phyloP scores from a whole-genome alignment of 2,113 vertebrate species.

The Paedocypris sp. region DNA sequence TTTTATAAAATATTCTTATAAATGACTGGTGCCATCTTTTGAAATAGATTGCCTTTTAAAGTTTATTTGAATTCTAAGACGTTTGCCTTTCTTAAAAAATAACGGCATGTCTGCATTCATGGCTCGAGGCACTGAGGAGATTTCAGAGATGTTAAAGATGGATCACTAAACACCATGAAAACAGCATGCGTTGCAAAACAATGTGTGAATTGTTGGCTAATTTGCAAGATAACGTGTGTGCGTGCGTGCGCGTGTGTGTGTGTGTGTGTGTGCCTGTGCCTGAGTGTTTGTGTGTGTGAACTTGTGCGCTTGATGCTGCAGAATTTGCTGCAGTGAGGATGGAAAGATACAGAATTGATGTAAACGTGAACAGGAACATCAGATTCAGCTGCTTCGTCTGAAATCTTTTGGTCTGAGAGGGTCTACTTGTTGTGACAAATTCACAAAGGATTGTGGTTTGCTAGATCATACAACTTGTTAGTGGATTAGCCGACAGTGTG shows the following conservation, averaged over 20 bases:
- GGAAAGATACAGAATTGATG: conserved; percentile 15
- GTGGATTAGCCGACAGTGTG: conserved; percentile 3
- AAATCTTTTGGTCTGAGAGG: conserved; percentile 14
- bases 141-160: not conserved
- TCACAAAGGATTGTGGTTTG: not conserved
- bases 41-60: too few species aligned
- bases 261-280: not conserved
- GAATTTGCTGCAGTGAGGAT: conserved; percentile 41
- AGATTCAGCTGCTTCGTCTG: conserved; percentile 17
- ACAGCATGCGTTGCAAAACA: not conserved
- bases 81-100: too few species aligned
- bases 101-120: too few species aligned
- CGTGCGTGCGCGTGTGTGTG: not conserved
- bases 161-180: not conserved
- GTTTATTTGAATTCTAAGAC: too few species aligned
- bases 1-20: too few species aligned
- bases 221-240: not conserved
- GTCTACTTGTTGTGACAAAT: not conserved
- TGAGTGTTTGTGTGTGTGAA: not conserved
- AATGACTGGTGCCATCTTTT: too few species aligned
- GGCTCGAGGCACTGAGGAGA: too few species aligned
- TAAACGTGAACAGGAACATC: conserved; percentile 13
- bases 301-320: conserved; percentile 41
- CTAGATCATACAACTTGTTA: too few species aligned
- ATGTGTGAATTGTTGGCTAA: not conserved